Evolutionary conservation across 1,140 invertebrate species (phyloP), one percentile per base, ranked within the genome.

Genomic region (Drosophila sproati): DNA sequence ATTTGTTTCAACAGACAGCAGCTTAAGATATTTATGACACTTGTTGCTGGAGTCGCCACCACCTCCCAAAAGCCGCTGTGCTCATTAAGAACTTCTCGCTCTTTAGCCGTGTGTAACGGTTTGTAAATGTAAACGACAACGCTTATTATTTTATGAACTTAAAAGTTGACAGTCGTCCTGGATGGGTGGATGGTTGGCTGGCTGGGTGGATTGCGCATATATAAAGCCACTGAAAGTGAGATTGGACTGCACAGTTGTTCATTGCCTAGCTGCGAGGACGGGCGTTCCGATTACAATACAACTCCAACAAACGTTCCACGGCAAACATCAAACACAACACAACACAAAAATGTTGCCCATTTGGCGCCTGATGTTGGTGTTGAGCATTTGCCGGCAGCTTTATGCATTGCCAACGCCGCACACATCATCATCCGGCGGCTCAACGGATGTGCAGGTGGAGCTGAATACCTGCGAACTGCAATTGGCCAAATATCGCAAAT

Each of bases 121-220:
- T 88, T 85, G 82, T 88, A 91, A 87, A 91, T 77, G 83, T 87
- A 73, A 88, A 89, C 88, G 81, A 88, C 83, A 91, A 72, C 82
- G 88, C 39, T 88, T 91, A 91, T 91, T 91, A 91, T 91, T 91
- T 91, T 91, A 91, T 91, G 85, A 82, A 82, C 88, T 88, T 88
- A 85, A 88, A 89, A 88, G 85, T 88, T 75, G 67, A 66, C 69
- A 70, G 57, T 52, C 54, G 66, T 47, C 35, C 28, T 43, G 7
- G 7, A 10, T 63, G 20, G 41, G 73, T 51, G 74, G 20, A 55
- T 59, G 32, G 32, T 31, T 35, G 35, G 61, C 7, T 7, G 8
- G 12, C 29, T 63, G 8, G 29, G 3, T n/a, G 20, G 20, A 20
- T 20, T 20, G 20, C 20, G 6, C 37, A 54, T 89, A 89, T 89